Percentiles rank a stretch among this genome's conserved stretches.
phyloP scores from a whole-genome alignment of 2,888 invertebrate species.

The Drosophila nr. perissopoda region DNA sequence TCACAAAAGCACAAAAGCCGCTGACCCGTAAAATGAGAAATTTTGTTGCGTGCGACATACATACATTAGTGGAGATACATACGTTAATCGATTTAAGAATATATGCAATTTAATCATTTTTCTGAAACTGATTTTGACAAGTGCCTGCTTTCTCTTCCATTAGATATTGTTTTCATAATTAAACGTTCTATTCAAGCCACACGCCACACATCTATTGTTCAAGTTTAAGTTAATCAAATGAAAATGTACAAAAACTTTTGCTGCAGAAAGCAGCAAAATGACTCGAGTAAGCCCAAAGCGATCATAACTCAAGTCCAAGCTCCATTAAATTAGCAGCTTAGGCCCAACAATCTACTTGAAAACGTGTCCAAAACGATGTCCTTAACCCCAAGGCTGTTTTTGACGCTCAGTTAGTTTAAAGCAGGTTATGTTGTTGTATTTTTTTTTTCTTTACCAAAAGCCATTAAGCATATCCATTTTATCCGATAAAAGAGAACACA shows the following conservation, averaged over 20 bases:
- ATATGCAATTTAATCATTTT: not conserved
- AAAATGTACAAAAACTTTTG: not conserved
- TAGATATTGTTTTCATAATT: not conserved
- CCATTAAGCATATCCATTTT: constrained; percentile 48
- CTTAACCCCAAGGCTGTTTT: constrained; percentile 45
- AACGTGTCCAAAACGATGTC: constrained; percentile 50
- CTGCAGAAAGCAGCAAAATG: not conserved
- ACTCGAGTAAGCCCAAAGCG: not conserved
- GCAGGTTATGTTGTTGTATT: constrained; percentile 29
- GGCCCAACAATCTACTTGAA: constrained; percentile 18
- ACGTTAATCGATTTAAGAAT: not conserved
- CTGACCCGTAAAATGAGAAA: constrained; percentile 2
- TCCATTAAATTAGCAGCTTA: constrained; percentile 22
- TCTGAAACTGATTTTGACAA: not conserved
- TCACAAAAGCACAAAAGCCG: not conserved
- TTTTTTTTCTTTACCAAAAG: not conserved
- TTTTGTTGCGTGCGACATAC: not conserved
- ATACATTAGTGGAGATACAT: not conserved
- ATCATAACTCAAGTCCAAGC: constrained; percentile 23
- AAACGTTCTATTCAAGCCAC: not conserved
- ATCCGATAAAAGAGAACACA: constrained; percentile 14
- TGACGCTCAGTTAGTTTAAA: constrained; percentile 30
- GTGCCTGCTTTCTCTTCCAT: not conserved
- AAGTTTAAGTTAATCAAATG: not conserved
- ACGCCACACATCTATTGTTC: not conserved